phyloP scores from a whole-genome alignment of 2,797 vertebrate species.

The Aselliscus stoliczkanus region DNA sequence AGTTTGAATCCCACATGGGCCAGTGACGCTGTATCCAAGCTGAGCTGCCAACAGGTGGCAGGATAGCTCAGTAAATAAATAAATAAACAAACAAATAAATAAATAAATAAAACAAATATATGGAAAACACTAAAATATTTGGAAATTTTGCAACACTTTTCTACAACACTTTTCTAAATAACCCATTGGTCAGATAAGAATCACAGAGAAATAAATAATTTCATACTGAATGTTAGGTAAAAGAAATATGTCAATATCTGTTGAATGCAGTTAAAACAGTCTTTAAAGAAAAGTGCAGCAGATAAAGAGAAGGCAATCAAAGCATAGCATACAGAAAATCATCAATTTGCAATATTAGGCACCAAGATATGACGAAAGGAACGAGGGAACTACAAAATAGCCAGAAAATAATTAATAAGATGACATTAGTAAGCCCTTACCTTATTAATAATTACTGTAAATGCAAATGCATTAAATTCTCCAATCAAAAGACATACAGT shows the following conservation, averaged over 20 bases:
- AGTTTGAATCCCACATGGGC: too few species aligned
- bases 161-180: background rate
- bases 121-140: background rate
- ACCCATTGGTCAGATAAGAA: background rate
- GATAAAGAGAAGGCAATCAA: background rate
- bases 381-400: background rate
- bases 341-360: background rate
- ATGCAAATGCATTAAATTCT: background rate
- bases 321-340: background rate
- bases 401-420: background rate
- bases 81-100: too few species aligned
- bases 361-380: background rate
- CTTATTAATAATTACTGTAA: background rate
- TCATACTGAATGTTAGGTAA: background rate
- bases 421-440: background rate
- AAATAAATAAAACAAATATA: background rate
- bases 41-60: too few species aligned
- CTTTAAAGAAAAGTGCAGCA: background rate
- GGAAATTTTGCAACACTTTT: background rate
- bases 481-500: background rate
- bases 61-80: too few species aligned
- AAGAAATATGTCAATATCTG: background rate
- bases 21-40: too few species aligned
- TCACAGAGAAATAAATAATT: background rate
- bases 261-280: background rate